Evolutionary conservation across 2,113 vertebrate species (phyloP), one percentile per base, ranked within the genome.

Genomic region (Delphinus delphis): DNA sequence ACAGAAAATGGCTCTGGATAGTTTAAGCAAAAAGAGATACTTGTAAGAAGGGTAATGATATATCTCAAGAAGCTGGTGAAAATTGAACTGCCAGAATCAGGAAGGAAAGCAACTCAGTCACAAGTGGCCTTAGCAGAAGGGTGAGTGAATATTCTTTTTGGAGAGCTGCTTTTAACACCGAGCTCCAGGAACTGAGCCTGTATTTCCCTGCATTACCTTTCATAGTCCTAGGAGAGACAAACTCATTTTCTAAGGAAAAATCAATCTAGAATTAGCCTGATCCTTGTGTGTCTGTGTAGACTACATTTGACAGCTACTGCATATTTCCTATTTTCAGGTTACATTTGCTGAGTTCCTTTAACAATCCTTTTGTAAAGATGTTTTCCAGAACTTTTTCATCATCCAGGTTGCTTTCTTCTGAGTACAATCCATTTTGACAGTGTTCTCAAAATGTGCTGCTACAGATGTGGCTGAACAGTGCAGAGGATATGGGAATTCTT

Each of bases 331-430:
- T 77, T 58, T 76, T 82, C 36, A 36, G 60, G 36, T 65, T 90
- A 50, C 63, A 41, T 90, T 82, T 90, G 31, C 36, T 7, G 23
- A 94, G 79, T 97, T 87, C 70, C 26, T 94, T 70, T 65, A 81
- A 15, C 41, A 10, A 41, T 76, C 4, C 26, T 50, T 76, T 71
- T 71, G 53, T 38, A 36, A 77, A 93, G 62, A 76, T 63, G 41
- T 71, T 90, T 86, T 70, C 85, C 62, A 83, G 86, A 63, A 0
- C 50, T n/a, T 47, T 70, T n/a, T 50, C 60, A 58, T 21, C 33
- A 90, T 70, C 3, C 10, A 63, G n/a, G n/a, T 44, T 77, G 17
- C 60, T 82, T 86, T 81, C 25, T 87, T 65, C 63, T 85, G 55
- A 93, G 50, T 73, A 31, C 26, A 90, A 20, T 58, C 5, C 79